Evolutionary conservation across 1,140 invertebrate genomes (phyloP).

Genomic region (Drosophila bifasciata): DNA sequence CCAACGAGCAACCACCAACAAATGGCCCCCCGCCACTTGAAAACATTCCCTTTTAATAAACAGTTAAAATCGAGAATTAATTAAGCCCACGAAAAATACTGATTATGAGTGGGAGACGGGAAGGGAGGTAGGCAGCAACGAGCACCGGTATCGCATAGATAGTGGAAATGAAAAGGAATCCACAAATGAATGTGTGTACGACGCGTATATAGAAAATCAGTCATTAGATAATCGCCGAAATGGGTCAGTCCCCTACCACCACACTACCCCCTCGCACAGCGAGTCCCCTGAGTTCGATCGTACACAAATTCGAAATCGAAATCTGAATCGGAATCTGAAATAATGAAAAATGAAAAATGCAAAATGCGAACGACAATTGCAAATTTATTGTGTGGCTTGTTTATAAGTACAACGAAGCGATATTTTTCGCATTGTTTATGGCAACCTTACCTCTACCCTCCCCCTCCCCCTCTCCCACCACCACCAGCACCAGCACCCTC

Average conservation of each 20-base stretch:
- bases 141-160: conserved; percentile 76
- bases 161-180: conserved; percentile 61
- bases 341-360: conserved; percentile 32
- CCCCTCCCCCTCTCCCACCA: too few relatives aligned
- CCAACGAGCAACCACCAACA: too few relatives aligned
- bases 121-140: too few relatives aligned
- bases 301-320: conserved; percentile 4
- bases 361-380: conserved; percentile 71
- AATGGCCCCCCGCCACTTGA: background rate
- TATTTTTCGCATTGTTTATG: conserved; percentile 78
- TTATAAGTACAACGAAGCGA: conserved; percentile 66
- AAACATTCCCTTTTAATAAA: conserved; percentile 67
- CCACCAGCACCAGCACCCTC: too few relatives aligned
- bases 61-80: conserved; percentile 80
- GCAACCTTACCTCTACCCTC: conserved; percentile 11
- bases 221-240: conserved; percentile 76
- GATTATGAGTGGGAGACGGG: conserved; percentile 24
- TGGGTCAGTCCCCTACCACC: conserved; percentile 55
- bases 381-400: conserved; percentile 70
- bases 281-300: too few relatives aligned
- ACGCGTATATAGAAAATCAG: conserved; percentile 22
- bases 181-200: background rate
- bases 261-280: too few relatives aligned
- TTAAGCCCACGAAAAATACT: conserved; percentile 53
- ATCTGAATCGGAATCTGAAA: background rate